These are phyloP conservation scores for Heliconius melpomene DNA, from an alignment of 1,140 invertebrate species.

Conservation along the genomic window DNA sequence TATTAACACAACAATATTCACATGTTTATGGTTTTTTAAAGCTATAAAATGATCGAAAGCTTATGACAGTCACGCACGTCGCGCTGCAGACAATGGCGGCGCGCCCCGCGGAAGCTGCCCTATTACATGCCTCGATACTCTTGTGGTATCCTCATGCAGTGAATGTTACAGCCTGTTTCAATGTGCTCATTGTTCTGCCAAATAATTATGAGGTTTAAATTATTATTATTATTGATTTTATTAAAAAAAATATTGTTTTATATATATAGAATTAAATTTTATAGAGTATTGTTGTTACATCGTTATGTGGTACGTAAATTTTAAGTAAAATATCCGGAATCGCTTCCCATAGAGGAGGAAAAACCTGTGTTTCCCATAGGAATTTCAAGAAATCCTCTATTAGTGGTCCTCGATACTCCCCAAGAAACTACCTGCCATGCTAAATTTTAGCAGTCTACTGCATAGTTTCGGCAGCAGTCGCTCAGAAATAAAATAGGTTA, in stretches of 20 bases:
- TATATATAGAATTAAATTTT: too few relatives aligned
- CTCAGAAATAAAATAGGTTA: too few relatives aligned
- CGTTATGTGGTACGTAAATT: too few relatives aligned
- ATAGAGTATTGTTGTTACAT: too few relatives aligned
- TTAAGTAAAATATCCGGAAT: too few relatives aligned
- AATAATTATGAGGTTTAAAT: background rate
- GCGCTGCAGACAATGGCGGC: slow-evolving; percentile 52
- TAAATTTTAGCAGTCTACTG: too few relatives aligned
- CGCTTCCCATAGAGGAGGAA: too few relatives aligned
- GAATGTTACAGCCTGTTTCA: slow-evolving; percentile 8
- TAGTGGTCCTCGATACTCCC: too few relatives aligned
- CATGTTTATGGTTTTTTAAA: slow-evolving; percentile 19
- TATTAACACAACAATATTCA: slow-evolving; percentile 33
- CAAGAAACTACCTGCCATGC: too few relatives aligned
- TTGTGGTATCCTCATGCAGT: slow-evolving; percentile 45
- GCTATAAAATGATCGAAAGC: slow-evolving; percentile 32
- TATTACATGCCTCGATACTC: slow-evolving; percentile 65
- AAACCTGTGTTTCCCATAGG: too few relatives aligned
- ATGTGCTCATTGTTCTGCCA: slow-evolving; percentile 15
- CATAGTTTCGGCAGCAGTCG: too few relatives aligned
- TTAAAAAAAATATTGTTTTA: background rate
- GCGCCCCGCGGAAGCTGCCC: slow-evolving; percentile 67
- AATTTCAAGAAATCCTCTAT: too few relatives aligned
- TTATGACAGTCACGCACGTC: slow-evolving; percentile 56
- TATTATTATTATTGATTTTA: background rate